phyloP scores from a whole-genome alignment of 2,113 vertebrate genomes.

The Circaetus cinerascens region DNA sequence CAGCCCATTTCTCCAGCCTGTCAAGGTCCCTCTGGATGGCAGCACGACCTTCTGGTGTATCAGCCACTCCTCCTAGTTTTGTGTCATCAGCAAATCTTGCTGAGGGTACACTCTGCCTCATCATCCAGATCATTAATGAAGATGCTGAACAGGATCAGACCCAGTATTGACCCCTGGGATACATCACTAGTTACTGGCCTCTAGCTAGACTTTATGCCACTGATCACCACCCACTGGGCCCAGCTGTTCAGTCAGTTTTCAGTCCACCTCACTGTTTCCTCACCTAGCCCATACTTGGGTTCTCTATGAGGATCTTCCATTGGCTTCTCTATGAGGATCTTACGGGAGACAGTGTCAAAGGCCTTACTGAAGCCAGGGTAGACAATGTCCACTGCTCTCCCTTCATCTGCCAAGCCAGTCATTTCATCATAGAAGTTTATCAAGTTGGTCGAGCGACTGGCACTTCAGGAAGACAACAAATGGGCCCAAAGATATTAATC shows the following conservation, averaged over 20 bases:
- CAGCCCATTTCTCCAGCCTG: not conserved
- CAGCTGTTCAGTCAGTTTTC: not conserved
- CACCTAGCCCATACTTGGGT: not conserved
- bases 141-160: not conserved
- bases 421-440: not conserved
- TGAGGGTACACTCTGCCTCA: not conserved
- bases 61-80: not conserved
- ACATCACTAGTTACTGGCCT: not conserved
- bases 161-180: not conserved
- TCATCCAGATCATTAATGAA: not conserved
- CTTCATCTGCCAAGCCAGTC: not conserved
- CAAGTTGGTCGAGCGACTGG: not conserved
- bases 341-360: not conserved
- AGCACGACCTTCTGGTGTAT: not conserved
- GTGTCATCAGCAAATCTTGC: not conserved
- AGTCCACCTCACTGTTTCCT: not conserved
- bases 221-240: not conserved
- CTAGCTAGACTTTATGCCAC: not conserved
- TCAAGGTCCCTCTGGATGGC: not conserved
- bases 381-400: not conserved
- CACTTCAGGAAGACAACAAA: not conserved
- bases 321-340: not conserved
- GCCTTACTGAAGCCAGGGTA: not conserved
- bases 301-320: not conserved
- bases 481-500: not conserved